A percentile compares a stretch with the other conserved stretches of the same genome.
phyloP scores from a whole-genome alignment of 1,140 invertebrate genomes.

The Vanessa tameamea region DNA sequence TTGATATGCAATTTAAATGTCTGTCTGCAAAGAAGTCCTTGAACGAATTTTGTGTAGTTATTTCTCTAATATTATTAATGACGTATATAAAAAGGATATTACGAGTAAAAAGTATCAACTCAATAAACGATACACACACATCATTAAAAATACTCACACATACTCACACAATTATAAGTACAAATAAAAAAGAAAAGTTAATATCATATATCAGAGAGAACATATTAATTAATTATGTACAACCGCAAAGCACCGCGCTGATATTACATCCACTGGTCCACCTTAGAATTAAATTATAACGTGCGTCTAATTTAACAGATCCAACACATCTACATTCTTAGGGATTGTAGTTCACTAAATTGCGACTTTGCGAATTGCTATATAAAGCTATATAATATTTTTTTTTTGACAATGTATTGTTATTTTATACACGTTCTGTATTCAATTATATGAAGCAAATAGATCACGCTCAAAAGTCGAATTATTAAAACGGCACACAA shows the following conservation, averaged over 20 bases:
- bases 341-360: not conserved
- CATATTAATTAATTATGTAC: conserved; percentile 4
- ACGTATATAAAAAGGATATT: no score
- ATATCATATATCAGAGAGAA: not conserved
- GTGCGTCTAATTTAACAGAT: conserved; percentile 13
- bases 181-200: not conserved
- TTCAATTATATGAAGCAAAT: no score
- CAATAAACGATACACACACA: not conserved
- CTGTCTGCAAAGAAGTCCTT: no score
- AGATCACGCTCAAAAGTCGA: no score
- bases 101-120: no score
- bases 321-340: not conserved
- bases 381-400: not conserved
- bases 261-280: conserved; percentile 4
- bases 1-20: no score
- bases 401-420: no score
- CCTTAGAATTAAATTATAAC: conserved; percentile 14
- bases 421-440: no score
- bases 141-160: not conserved
- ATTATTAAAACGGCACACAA: no score
- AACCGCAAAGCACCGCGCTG: not conserved
- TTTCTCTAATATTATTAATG: no score
- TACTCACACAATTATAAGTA: not conserved
- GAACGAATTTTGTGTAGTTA: no score
- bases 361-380: no score